Percentiles rank a stretch among this genome's conserved stretches.
Evolutionary conservation across 30 jellyfish, hydroid and myxozoan species (phyloP).

Genomic region (Rhopilema esculentum): DNA sequence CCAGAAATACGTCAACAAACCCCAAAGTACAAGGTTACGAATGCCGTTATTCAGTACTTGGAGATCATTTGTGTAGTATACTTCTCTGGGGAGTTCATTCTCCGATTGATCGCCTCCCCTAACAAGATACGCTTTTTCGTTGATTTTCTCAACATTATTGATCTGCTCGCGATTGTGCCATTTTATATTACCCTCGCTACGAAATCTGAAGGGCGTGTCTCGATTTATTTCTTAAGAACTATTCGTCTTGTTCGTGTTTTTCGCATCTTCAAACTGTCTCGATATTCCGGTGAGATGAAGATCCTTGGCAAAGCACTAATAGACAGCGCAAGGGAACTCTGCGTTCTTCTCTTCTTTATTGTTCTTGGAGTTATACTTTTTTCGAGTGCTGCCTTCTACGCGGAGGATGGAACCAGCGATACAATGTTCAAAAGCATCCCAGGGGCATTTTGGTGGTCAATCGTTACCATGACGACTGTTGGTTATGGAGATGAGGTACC

Average conservation of each 20-base stretch:
- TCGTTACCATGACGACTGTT: constrained; percentile 98
- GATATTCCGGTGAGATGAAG: constrained; percentile 97
- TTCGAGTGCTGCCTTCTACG: constrained; percentile 97
- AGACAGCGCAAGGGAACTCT: constrained; percentile 93
- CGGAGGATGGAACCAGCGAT: constrained; percentile 79
- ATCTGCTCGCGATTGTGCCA: constrained; percentile 89
- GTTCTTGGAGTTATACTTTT: constrained; percentile 89
- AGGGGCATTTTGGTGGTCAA: constrained; percentile 99
- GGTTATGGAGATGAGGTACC: constrained; percentile 99
- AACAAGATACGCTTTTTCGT: constrained; percentile 78
- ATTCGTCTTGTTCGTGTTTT: constrained; percentile 94
- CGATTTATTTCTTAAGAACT: constrained; percentile 92
- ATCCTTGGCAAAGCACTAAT: constrained; percentile 91
- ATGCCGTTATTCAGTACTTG: constrained; percentile 34
- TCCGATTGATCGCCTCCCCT: constrained; percentile 84
- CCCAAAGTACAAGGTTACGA: constrained; percentile 22
- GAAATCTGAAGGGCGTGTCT: constrained; percentile 64
- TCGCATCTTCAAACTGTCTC: constrained; percentile 94
- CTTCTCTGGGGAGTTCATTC: constrained; percentile 81
- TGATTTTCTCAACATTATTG: constrained; percentile 81
- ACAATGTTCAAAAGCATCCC: constrained; percentile 91
- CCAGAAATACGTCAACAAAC: constrained; percentile 61
- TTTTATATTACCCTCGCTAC: constrained; percentile 80
- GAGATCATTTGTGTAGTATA: constrained; percentile 87
- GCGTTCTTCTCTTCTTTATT: constrained; percentile 89